Base-by-base conservation (phyloP, 2,113 vertebrate genomes). In the Reinhardtius hippoglossoides region DNA sequence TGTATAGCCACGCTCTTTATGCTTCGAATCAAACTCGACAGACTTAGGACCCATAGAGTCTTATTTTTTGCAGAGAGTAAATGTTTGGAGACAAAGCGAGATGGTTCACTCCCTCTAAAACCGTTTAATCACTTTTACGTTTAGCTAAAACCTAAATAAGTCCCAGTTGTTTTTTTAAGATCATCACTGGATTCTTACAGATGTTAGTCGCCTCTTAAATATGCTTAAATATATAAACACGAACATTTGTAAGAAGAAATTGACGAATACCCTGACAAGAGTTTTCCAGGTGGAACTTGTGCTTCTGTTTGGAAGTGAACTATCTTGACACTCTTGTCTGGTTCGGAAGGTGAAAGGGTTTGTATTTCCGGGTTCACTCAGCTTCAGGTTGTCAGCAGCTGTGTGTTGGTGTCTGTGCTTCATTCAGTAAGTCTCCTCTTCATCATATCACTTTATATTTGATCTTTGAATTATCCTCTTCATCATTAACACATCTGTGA, bases 261-360 rank as follows among this genome's bases (percentile, higher is more conserved):
- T 7, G 2, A 1, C 6, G 6, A 54, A 24, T 18, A 1, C 1
- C 21, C 7, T 1, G 21, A 52, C 3, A 35, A 2, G n/a, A 12
- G 10, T 20, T 37, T 18, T 4, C 2, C 57, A 3, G n/a, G 9
- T 7, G 50, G 1, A n/a, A 18, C 3, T 13, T 10, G 5, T 18
- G 3, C 8, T 44, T 13, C 6, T 9, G 6, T 3, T 23, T 3
- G 20, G 1, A 0, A 9, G 55, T 8, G 24, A 44, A 58, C 7
- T 48, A 26, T 82, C 82, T 76, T 82, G 72, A 35, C 10, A 0
- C n/a, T n/a, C n/a, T n/a, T n/a, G n/a, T n/a, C n/a, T n/a, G n/a
- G n/a, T n/a, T n/a, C n/a, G n/a, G n/a, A n/a, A n/a, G 59, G 6
- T 27, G 16, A 0, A 26, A 27, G 54, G 13, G 3, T 71, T n/a